phyloP scores from a whole-genome alignment of 2,888 invertebrate species.

The Seira ritae region DNA sequence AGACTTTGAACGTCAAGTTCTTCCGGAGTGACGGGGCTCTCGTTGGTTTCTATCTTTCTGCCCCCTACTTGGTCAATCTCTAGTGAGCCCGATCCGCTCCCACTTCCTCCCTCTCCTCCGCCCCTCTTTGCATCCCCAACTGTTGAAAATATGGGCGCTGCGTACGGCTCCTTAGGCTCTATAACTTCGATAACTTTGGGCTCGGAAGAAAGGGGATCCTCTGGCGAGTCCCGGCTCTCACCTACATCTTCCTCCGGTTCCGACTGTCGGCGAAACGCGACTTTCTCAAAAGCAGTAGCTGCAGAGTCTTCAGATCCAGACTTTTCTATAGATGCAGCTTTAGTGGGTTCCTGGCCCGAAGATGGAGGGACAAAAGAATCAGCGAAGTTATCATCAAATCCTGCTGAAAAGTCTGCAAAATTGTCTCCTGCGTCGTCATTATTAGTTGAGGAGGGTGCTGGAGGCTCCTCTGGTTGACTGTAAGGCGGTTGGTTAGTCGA shows the following conservation, averaged over 20 bases:
- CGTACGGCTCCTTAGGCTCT: conserved; percentile 56
- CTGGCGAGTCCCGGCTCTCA: conserved; percentile 36
- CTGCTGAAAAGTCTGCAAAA: conserved; percentile 37
- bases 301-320: conserved; percentile 37
- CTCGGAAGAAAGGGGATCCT: conserved; percentile 58
- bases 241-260: conserved; percentile 42
- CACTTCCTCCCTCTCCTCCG: neutral
- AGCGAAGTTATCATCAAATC: conserved; percentile 42
- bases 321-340: conserved; percentile 34
- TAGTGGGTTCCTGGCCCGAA: neutral
- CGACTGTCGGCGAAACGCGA: conserved; percentile 46
- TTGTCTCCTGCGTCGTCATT: conserved; percentile 76
- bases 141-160: conserved; percentile 50
- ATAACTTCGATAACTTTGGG: conserved; percentile 61
- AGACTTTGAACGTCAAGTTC: conserved; percentile 92
- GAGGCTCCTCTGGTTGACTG: conserved; percentile 81
- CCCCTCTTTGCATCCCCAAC: conserved; percentile 47
- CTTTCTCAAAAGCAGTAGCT: conserved; percentile 48
- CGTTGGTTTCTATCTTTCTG: conserved; percentile 64
- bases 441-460: conserved; percentile 76
- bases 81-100: conserved; percentile 65
- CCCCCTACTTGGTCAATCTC: conserved; percentile 67
- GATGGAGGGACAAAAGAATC: conserved; percentile 44
- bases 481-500: neutral
- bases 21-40: conserved; percentile 81